A percentile compares a stretch with the other conserved stretches of the same genome.
phyloP scores from a whole-genome alignment of 2,113 vertebrate genomes.

The Pangasianodon gigas region DNA sequence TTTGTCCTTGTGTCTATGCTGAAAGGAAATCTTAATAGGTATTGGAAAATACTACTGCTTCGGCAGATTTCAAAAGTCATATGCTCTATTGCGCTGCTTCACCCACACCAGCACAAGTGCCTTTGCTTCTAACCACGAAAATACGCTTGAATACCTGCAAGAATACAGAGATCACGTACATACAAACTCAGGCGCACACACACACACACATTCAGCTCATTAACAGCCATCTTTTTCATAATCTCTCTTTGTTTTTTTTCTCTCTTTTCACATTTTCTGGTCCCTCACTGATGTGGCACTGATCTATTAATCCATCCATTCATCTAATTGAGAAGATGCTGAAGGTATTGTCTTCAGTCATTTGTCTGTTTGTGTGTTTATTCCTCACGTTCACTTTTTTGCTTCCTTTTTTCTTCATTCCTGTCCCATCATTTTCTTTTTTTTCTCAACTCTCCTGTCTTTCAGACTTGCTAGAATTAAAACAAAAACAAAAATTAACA shows the following conservation, averaged over 20 bases:
- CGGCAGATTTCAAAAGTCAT: background rate
- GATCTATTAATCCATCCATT: constrained; percentile 51
- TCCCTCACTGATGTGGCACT: constrained; percentile 45
- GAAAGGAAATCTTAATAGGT: background rate
- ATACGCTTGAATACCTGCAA: background rate
- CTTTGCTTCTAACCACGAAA: background rate
- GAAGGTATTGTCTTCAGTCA: constrained; percentile 70
- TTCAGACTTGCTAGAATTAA: background rate
- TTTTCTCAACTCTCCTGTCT: background rate
- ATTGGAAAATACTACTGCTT: background rate
- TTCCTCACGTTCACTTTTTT: background rate
- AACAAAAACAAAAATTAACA: background rate
- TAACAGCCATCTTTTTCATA: constrained; percentile 46
- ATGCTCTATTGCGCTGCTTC: background rate
- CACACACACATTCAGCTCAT: constrained; percentile 35
- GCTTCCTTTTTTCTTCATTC: background rate
- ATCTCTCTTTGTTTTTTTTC: constrained; percentile 64
- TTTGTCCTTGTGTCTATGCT: background rate
- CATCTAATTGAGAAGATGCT: constrained; percentile 63
- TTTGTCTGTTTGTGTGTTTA: constrained; percentile 54
- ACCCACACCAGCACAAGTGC: background rate
- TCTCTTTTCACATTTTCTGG: constrained; percentile 48
- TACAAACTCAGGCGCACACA: constrained; percentile 35
- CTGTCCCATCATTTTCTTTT: background rate
- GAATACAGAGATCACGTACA: background rate